Conservation (phyloP, 2,113 vertebrate species). For the Sturnus vulgaris region DNA sequence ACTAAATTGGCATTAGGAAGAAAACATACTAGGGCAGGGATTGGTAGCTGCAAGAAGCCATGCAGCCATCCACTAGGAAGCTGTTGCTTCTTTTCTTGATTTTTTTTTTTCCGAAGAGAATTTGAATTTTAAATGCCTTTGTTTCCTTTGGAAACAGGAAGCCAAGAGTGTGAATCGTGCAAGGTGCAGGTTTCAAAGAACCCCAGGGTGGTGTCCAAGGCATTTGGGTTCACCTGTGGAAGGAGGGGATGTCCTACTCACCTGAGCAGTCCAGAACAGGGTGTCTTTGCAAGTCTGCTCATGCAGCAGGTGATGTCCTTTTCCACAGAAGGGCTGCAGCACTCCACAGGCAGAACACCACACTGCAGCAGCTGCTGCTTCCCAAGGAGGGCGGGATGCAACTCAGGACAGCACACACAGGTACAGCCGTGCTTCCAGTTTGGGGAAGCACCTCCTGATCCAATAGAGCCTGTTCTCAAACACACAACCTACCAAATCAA, state of each 20-base stretch:
- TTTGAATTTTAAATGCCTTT: neutral
- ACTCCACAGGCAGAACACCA: neutral
- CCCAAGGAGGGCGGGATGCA: too few relatives aligned
- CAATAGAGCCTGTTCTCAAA: neutral
- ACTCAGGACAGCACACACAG: neutral
- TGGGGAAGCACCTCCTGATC: neutral
- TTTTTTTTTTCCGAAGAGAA: neutral
- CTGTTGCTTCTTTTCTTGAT: neutral
- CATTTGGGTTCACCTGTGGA: rapidly evolving
- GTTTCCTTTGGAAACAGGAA: neutral
- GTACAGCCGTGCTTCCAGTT: neutral
- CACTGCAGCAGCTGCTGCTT: neutral
- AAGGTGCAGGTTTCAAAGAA: neutral
- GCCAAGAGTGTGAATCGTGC: neutral
- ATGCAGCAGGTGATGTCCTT: neutral
- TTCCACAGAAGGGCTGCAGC: neutral
- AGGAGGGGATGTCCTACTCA: neutral
- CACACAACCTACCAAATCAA: neutral
- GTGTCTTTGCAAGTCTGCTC: neutral
- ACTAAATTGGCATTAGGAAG: neutral
- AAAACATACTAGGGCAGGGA: neutral
- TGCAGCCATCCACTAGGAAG: neutral
- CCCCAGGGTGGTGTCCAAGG: rapidly evolving
- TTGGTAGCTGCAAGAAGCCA: neutral
- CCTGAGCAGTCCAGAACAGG: neutral